Conservation (phyloP, 2,113 vertebrate genomes). For the Cyprichromis sp. region DNA sequence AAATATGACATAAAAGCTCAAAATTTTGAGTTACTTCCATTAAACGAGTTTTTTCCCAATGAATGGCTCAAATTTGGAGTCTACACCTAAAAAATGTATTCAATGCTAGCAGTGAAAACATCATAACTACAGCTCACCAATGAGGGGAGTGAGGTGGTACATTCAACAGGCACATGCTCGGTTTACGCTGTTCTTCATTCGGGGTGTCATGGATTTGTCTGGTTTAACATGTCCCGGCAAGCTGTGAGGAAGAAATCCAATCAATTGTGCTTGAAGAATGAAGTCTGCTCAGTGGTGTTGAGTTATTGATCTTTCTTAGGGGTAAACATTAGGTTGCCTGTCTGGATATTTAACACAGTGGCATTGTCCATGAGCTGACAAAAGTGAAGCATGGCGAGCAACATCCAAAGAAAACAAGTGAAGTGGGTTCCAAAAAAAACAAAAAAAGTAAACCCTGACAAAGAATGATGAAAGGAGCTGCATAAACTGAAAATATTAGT, state of each 20-base stretch:
- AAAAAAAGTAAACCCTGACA: not conserved
- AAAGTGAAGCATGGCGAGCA: not conserved
- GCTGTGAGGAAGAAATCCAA: constrained; percentile 14
- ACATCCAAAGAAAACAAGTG: not conserved
- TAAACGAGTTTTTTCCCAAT: not conserved
- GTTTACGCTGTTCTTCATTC: not conserved
- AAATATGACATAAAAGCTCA: not conserved
- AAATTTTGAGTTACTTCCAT: not conserved
- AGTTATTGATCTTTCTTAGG: constrained; percentile 35
- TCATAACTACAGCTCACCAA: not conserved
- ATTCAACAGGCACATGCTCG: not conserved
- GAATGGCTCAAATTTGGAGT: not conserved
- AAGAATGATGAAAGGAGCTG: not conserved
- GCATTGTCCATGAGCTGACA: not conserved
- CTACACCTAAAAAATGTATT: not conserved
- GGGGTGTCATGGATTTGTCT: constrained; percentile 9
- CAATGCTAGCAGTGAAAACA: not conserved
- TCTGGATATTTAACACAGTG: constrained; percentile 27
- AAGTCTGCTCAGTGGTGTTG: constrained; percentile 24
- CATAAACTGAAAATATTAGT: not conserved
- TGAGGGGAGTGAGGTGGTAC: not conserved
- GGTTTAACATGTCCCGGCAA: not conserved
- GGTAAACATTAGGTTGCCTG: constrained; percentile 32
- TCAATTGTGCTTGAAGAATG: constrained; percentile 46
- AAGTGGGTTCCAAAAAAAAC: not conserved